Evolutionary conservation across 2,113 vertebrate genomes (phyloP), one percentile per base, ranked within the genome.

Genomic region (Morone chrysops): DNA sequence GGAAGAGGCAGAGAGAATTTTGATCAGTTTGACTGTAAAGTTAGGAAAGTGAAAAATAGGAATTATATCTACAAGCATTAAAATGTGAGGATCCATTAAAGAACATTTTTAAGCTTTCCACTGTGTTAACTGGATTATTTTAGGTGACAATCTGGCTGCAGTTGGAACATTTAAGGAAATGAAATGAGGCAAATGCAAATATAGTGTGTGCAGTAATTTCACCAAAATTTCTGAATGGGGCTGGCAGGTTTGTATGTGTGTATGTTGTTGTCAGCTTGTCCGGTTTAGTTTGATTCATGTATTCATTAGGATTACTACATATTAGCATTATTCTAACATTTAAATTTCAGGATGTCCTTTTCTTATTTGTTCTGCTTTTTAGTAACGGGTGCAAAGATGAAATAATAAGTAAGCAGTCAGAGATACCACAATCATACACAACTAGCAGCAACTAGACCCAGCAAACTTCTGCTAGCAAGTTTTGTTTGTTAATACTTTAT

Each of bases 141-240:
- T 51, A 36, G 60, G 45, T 22, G 69, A 73, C 75, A 67, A 45
- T 47, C 48, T 31, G 22, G 56, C 47, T 61, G 45, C 20, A 53
- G 22, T n/a, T 9, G 38, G 54, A 43, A 48, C 31, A 66, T 50
- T 56, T 51, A n/a, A 40, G 16, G 18, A 74, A 62, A 84, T 74
- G 22, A 69, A 84, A 79, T 48, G 31, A 62, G 41, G 50, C 47
- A 22, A 80, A 79, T 56, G 63, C 50, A 69, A 60, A 80, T 65
- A 43, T 75, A 68, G 14, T 75, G 71, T 50, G 43, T 75, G 20
- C 57, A 54, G 56, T 18, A 40, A 47, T 65, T 75, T 80, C 57
- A 31, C 48, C 17, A 13, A 50, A 3, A 57, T 57, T 51, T 56
- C 25, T 62, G 57, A 84, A 22, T 20, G 31, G 51, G 12, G 43